phyloP scores from a whole-genome alignment of 2,888 invertebrate species.

The Drosophila demipolita region DNA sequence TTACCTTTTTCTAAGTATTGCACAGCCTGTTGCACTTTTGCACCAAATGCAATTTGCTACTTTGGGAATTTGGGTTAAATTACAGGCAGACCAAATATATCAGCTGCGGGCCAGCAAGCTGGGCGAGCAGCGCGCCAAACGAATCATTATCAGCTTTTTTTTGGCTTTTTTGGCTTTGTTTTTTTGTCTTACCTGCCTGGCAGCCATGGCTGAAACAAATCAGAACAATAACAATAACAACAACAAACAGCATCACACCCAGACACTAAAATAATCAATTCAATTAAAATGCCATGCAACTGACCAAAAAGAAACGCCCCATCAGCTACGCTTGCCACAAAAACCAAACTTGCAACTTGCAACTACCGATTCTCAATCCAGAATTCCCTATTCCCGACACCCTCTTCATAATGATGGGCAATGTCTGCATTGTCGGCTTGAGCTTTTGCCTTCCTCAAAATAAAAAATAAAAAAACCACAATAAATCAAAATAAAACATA shows the following conservation, averaged over 20 bases:
- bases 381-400: conserved; percentile 7
- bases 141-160: conserved; percentile 71
- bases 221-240: conserved; percentile 1
- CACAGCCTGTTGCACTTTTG: conserved; percentile 63
- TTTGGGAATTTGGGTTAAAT: conserved; percentile 79
- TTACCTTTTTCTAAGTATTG: neutral
- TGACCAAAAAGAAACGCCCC: conserved; percentile 65
- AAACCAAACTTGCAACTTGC: conserved; percentile 3
- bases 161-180: neutral
- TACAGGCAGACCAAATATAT: conserved; percentile 73
- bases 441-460: conserved; percentile 23
- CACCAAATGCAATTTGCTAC: conserved; percentile 76
- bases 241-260: conserved; percentile 77
- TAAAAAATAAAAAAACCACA: neutral
- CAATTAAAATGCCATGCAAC: conserved; percentile 79
- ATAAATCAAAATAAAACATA: conserved; percentile 6
- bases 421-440: conserved; percentile 55
- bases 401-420: conserved; percentile 73
- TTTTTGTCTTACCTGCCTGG: conserved; percentile 1
- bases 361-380: conserved; percentile 5
- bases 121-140: conserved; percentile 25
- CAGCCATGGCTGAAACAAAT: neutral
- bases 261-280: conserved; percentile 77
- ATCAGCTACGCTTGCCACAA: conserved; percentile 47
- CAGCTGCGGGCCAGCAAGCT: conserved; percentile 49